Evolutionary conservation across 35 echinoderm and acorn worm genomes (phyloP), one percentile per base, ranked within the genome.

Genomic region (Anneissia japonica): DNA sequence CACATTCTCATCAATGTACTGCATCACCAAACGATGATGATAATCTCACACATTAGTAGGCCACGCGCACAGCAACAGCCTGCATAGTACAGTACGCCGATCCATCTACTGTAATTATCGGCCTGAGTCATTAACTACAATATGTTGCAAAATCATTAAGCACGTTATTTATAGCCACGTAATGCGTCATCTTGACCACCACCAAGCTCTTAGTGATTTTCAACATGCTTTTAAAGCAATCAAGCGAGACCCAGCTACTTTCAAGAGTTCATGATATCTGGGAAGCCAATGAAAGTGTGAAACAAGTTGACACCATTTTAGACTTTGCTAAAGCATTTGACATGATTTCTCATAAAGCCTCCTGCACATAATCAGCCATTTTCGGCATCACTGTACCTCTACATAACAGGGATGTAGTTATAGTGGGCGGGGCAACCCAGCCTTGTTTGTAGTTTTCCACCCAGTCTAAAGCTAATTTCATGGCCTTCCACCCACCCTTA

Each of bases 91-190:
- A n/a, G n/a, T n/a, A n/a, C 34, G 79, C 33, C 46, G 30, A 34
- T 23, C 12, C 90, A n/a, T 64, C 84, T 31, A 86, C n/a, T n/a
- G n/a, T n/a, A n/a, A 86, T 30, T 86, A 91, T 45, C n/a, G n/a
- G n/a, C n/a, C n/a, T n/a, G n/a, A n/a, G n/a, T n/a, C n/a, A n/a
- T n/a, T n/a, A n/a, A n/a, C n/a, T n/a, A n/a, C 81, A 34, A 40
- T 83, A 2, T 43, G 37, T 31, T 43, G 81, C 30, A 83, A 83
- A 46, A 39, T 46, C 6, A 7, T 83, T 26, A 40, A 83, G 31
- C 81, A 83, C 46, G 37, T 43, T 45, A 73, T 85, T n/a, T n/a
- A n/a, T n/a, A n/a, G n/a, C n/a, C n/a, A n/a, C n/a, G 83, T 85
- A 2, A 73, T 85, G 64, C n/a, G 12, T 12, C 83, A 85, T 75